Evolutionary conservation across 2,888 invertebrate genomes (phyloP).

Genomic region (Brenthis daphne): DNA sequence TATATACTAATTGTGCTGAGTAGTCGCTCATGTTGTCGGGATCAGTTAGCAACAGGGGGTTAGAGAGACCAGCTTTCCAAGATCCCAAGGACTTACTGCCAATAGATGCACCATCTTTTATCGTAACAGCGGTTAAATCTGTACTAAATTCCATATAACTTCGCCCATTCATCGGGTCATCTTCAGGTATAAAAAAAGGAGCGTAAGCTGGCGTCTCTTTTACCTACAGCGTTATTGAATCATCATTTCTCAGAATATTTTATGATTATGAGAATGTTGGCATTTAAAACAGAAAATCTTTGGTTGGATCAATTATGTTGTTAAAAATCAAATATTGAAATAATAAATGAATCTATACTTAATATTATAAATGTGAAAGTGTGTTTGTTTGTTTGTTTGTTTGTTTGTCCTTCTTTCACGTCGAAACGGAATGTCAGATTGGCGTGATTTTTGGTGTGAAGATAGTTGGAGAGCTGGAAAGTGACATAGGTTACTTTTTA

Average conservation of each 20-base stretch:
- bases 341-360: no score
- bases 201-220: constrained; percentile 87
- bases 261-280: neutral
- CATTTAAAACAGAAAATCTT: no score
- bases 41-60: constrained; percentile 84
- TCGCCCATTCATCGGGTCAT: constrained; percentile 85
- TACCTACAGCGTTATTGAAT: constrained; percentile 60
- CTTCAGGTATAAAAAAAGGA: constrained; percentile 83
- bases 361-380: no score
- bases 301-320: no score
- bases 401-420: no score
- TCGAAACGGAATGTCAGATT: no score
- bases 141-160: constrained; percentile 90
- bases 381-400: no score
- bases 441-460: no score
- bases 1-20: constrained; percentile 91
- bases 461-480: no score
- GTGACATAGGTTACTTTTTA: no score
- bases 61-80: constrained; percentile 90
- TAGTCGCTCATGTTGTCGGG: constrained; percentile 87
- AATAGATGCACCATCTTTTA: constrained; percentile 87
- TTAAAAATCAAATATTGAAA: no score
- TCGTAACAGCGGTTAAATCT: constrained; percentile 86
- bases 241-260: constrained; percentile 15
- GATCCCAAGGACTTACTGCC: constrained; percentile 87